These are phyloP conservation scores for Ceratothoa steindachneri DNA, from an alignment of 2,888 invertebrate species.

Conservation along the genomic window DNA sequence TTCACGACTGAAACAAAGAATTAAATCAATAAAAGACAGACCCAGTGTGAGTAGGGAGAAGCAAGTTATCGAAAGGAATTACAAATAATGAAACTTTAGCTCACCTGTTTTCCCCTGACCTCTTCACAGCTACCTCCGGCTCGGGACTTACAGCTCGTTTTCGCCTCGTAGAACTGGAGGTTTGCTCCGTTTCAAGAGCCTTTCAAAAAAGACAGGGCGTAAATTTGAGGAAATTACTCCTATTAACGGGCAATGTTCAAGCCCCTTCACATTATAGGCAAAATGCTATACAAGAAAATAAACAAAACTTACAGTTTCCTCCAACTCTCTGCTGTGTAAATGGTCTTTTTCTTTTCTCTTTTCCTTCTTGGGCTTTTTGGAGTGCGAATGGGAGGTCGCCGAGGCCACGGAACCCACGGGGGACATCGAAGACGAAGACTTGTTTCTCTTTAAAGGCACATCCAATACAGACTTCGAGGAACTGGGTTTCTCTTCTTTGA, in stretches of 20 bases:
- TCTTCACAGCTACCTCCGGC: background rate
- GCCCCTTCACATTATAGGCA: no score
- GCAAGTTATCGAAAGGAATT: no score
- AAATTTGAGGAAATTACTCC: no score
- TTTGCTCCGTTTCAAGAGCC: background rate
- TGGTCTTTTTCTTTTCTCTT: background rate
- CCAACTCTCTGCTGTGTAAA: background rate
- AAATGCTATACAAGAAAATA: no score
- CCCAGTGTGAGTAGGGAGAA: no score
- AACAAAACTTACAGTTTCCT: background rate
- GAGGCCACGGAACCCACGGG: background rate
- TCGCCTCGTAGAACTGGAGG: background rate
- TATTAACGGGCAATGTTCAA: no score
- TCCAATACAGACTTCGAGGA: background rate
- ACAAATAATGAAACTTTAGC: no score
- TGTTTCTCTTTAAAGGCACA: background rate
- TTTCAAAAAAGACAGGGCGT: background rate
- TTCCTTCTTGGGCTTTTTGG: constrained; percentile 3
- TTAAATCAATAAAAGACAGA: no score
- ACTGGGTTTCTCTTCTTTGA: background rate
- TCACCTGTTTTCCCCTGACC: constrained; percentile 1
- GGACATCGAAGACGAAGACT: background rate
- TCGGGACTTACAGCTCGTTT: background rate
- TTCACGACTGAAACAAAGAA: background rate
- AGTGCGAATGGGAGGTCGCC: background rate